Evolutionary conservation across 2,888 invertebrate species (phyloP).

Genomic region (Cephus rjabovi): DNA sequence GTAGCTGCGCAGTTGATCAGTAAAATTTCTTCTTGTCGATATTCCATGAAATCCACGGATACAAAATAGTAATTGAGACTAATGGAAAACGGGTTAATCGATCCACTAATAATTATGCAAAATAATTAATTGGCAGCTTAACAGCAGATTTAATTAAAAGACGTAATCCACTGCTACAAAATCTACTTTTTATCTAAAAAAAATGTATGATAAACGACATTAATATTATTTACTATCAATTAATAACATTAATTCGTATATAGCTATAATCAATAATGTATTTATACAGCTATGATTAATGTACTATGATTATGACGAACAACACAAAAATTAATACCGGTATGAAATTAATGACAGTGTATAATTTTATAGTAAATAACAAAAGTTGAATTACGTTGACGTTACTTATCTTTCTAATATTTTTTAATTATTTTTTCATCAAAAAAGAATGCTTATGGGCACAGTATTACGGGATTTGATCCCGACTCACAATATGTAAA

Average conservation of each 20-base stretch:
- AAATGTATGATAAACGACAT: too few species aligned
- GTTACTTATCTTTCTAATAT: not conserved
- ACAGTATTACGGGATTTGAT: not conserved
- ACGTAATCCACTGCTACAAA: not conserved
- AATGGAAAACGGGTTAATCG: not conserved
- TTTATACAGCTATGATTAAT: not conserved
- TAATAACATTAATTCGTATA: too few species aligned
- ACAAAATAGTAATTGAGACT: not conserved
- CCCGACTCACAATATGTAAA: not conserved
- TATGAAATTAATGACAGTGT: not conserved
- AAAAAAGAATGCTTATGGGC: not conserved
- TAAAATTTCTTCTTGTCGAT: not conserved
- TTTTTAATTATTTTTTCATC: not conserved
- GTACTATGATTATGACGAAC: not conserved
- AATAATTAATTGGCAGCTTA: not conserved
- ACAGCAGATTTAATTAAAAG: not conserved
- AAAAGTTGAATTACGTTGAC: not conserved
- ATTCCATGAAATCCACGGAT: not conserved
- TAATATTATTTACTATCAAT: too few species aligned
- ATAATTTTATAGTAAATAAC: not conserved
- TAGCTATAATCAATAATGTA: too few species aligned
- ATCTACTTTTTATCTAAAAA: not conserved
- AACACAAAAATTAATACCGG: not conserved
- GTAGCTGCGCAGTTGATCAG: not conserved
- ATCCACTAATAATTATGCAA: not conserved